A percentile compares a stretch with the other conserved stretches of the same genome.
Conservation (phyloP, 2,888 invertebrate species). For the Macrosiphum euphorbiae region DNA sequence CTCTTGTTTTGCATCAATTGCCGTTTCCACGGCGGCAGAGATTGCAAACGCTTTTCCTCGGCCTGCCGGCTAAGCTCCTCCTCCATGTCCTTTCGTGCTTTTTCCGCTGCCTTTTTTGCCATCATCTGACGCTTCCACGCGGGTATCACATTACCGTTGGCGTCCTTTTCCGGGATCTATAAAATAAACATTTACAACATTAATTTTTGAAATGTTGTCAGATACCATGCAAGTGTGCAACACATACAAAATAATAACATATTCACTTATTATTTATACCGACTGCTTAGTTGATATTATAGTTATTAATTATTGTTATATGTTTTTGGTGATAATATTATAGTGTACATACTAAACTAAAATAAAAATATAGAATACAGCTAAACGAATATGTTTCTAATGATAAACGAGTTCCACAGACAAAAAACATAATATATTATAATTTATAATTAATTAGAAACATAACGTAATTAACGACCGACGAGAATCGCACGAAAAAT, state of each 20-base stretch:
- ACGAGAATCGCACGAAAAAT: conserved; percentile 10
- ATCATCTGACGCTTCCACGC: conserved; percentile 97
- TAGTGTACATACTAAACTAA: background rate
- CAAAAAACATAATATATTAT: background rate
- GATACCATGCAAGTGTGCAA: background rate
- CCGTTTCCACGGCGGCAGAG: conserved; percentile 95
- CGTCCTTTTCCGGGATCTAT: conserved; percentile 90
- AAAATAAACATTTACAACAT: conserved; percentile 69
- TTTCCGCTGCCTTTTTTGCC: conserved; percentile 93
- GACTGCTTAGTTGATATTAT: background rate
- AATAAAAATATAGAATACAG: background rate
- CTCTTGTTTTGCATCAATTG: conserved; percentile 85
- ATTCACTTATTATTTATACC: background rate
- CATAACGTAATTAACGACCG: conserved; percentile 44
- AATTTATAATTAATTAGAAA: conserved; percentile 1
- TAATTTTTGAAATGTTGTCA: background rate
- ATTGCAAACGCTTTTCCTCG: conserved; percentile 85
- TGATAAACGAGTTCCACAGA: background rate
- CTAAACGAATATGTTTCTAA: background rate
- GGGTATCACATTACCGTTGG: conserved; percentile 89
- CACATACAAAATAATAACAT: background rate
- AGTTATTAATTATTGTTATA: background rate
- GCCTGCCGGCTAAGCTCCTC: conserved; percentile 87
- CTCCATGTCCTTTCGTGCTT: conserved; percentile 90
- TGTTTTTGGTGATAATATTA: background rate